Percentiles rank a stretch among this genome's conserved stretches.
Evolutionary conservation across 1,140 invertebrate genomes (phyloP).

Genomic region (Rhagoletis zephyria): DNA sequence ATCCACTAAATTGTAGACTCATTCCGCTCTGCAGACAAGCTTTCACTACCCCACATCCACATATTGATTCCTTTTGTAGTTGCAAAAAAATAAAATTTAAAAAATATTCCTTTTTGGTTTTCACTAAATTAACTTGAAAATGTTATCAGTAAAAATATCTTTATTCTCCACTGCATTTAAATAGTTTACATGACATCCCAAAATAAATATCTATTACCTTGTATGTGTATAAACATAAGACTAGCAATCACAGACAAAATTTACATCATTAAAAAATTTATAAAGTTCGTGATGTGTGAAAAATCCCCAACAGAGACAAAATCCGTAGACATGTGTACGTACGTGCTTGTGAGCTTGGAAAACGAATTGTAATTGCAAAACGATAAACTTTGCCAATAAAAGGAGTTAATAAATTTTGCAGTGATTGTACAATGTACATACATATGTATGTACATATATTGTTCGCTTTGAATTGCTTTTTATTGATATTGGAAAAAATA

Average conservation of each 20-base stretch:
- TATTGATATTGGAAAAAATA: conserved; percentile 7
- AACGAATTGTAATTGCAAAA: conserved; percentile 34
- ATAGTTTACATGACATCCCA: no score
- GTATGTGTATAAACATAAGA: neutral
- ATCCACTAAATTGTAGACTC: no score
- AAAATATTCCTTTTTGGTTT: no score
- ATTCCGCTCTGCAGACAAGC: no score
- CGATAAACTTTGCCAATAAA: conserved; percentile 42
- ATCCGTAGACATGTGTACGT: neutral
- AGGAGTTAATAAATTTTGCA: conserved; percentile 42
- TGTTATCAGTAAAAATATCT: no score
- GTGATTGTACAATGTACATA: neutral
- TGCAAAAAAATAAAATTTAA: no score
- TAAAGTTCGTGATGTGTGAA: neutral
- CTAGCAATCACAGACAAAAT: neutral
- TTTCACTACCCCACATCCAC: no score
- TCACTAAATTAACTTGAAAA: no score
- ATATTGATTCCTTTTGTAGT: no score
- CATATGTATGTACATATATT: neutral
- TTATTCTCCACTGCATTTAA: no score
- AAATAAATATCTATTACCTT: neutral
- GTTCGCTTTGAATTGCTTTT: neutral
- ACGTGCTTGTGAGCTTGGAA: neutral
- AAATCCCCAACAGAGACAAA: conserved; percentile 6
- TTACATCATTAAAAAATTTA: neutral